Percentiles rank a stretch among this genome's conserved stretches.
These are phyloP conservation scores for Dioctria linearis DNA, from an alignment of 2,888 invertebrate genomes.

Conservation along the genomic window DNA sequence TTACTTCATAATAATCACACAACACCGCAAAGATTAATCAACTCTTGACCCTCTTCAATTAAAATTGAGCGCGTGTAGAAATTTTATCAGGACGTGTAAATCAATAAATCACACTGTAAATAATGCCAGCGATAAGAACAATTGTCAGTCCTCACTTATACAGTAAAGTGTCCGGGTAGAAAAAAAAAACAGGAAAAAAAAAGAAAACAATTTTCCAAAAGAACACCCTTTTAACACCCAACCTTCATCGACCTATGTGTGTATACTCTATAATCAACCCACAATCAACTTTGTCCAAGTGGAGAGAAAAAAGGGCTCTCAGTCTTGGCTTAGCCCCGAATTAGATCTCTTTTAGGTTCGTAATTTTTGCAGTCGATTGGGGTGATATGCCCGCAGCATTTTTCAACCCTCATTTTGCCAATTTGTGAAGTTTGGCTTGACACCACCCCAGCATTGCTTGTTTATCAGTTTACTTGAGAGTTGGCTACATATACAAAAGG, in stretches of 20 bases:
- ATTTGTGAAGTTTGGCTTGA: constrained; percentile 43
- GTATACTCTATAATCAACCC: constrained; percentile 28
- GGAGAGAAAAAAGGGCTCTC: constrained; percentile 34
- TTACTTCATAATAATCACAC: neutral
- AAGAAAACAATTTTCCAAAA: constrained; percentile 33
- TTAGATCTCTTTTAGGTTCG: constrained; percentile 36
- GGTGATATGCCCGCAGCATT: constrained; percentile 45
- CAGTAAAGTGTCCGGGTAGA: neutral
- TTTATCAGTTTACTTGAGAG: too few species aligned
- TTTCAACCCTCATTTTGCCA: constrained; percentile 50
- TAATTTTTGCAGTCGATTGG: constrained; percentile 43
- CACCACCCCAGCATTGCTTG: constrained; percentile 9
- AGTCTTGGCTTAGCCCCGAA: constrained; percentile 4
- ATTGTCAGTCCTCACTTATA: constrained; percentile 19
- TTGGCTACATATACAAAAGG: too few species aligned
- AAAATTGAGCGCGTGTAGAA: neutral
- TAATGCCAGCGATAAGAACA: constrained; percentile 32
- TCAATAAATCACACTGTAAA: constrained; percentile 30
- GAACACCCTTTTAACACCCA: constrained; percentile 32
- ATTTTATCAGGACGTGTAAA: constrained; percentile 6
- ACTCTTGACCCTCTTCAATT: too few species aligned
- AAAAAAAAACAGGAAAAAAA: neutral
- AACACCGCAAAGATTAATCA: constrained; percentile 20
- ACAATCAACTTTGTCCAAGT: constrained; percentile 43
- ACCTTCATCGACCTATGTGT: constrained; percentile 20